Evolutionary conservation across 2,797 vertebrate species (phyloP).

Genomic region (Chaenodraco wilsoni): DNA sequence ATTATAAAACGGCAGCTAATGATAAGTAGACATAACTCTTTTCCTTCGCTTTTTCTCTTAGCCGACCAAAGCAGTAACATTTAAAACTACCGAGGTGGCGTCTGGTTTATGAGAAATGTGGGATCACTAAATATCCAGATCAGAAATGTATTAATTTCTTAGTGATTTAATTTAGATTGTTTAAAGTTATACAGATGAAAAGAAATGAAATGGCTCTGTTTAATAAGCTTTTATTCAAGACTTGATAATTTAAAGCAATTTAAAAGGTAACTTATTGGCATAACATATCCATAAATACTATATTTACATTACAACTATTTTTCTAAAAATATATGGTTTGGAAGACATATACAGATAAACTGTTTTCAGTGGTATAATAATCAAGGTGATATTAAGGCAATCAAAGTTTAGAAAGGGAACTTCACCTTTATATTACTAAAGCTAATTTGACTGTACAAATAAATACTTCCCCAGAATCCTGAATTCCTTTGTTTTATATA

Average conservation of each 20-base stretch:
- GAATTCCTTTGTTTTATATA: constrained; percentile 56
- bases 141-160: constrained; percentile 1
- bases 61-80: constrained; percentile 10
- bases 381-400: constrained; percentile 28
- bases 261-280: background rate
- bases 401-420: constrained; percentile 24
- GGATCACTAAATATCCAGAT: constrained; percentile 14
- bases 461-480: constrained; percentile 40
- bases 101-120: constrained; percentile 17
- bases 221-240: background rate
- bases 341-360: background rate
- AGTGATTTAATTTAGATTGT: constrained; percentile 2
- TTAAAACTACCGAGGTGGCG: constrained; percentile 2
- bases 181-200: background rate
- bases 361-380: constrained; percentile 28
- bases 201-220: background rate
- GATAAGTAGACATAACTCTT: constrained; percentile 22
- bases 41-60: constrained; percentile 1
- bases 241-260: background rate
- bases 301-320: background rate
- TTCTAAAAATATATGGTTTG: background rate
- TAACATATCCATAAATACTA: background rate
- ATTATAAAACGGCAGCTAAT: constrained; percentile 35
- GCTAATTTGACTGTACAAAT: constrained; percentile 53
- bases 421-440: constrained; percentile 44